A percentile compares a stretch with the other conserved stretches of the same genome.
These are phyloP conservation scores for Chouioia cunea DNA, from an alignment of 2,888 invertebrate genomes.

Conservation along the genomic window DNA sequence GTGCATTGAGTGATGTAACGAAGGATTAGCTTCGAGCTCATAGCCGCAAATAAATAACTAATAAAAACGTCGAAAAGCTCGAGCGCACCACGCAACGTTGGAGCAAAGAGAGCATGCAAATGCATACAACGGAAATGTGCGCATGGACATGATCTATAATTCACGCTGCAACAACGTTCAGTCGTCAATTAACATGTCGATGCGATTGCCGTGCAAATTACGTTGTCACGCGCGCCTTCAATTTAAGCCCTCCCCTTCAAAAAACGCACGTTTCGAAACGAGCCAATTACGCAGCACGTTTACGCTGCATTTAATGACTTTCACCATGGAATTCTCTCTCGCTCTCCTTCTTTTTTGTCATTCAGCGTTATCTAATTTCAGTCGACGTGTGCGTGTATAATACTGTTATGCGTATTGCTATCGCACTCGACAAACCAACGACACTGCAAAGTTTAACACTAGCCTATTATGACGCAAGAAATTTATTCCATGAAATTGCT, in stretches of 20 bases:
- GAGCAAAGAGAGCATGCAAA: no score
- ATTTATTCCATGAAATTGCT: no score
- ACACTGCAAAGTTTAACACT: no score
- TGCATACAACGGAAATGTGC: not conserved
- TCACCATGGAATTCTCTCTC: not conserved
- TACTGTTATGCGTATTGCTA: no score
- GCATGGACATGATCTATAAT: slow-evolving; percentile 10
- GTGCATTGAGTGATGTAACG: no score
- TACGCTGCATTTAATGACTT: slow-evolving; percentile 2
- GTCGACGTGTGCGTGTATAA: no score
- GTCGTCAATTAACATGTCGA: slow-evolving; percentile 17
- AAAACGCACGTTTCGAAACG: slow-evolving; percentile 4
- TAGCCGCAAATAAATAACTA: not conserved
- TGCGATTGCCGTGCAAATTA: slow-evolving; percentile 22
- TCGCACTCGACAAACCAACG: no score
- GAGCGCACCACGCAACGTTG: no score
- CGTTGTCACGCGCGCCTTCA: slow-evolving; percentile 9
- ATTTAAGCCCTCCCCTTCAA: slow-evolving; percentile 15
- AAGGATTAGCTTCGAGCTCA: not conserved
- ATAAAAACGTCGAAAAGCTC: no score
- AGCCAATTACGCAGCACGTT: slow-evolving; percentile 1
- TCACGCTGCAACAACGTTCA: not conserved
- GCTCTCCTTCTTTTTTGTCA: not conserved
- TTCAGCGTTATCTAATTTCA: no score
- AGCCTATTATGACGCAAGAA: no score